phyloP scores from a whole-genome alignment of 2,888 invertebrate genomes.

The Anorthoa munda region DNA sequence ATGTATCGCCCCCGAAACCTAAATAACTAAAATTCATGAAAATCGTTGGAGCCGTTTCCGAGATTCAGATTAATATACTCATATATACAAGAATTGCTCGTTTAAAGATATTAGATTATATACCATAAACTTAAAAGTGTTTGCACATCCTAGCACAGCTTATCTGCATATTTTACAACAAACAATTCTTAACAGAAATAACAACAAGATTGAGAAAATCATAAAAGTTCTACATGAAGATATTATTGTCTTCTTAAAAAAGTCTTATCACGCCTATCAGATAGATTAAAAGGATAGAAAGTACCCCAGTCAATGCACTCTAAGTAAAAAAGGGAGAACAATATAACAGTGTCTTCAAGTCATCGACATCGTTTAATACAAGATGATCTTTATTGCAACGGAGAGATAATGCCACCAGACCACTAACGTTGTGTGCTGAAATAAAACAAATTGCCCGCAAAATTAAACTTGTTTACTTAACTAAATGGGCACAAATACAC shows the following conservation, averaged over 20 bases:
- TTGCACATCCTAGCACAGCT: no score
- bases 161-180: no score
- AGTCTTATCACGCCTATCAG: background rate
- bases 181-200: no score
- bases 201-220: no score
- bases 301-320: constrained; percentile 2
- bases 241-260: background rate
- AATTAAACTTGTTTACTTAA: constrained; percentile 67
- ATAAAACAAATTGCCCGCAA: constrained; percentile 69
- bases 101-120: no score
- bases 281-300: background rate
- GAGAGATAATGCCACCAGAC: constrained; percentile 54
- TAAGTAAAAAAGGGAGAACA: constrained; percentile 5
- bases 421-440: constrained; percentile 44
- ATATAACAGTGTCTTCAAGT: constrained; percentile 38
- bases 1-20: no score
- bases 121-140: no score
- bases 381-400: constrained; percentile 66
- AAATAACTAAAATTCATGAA: no score
- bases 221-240: no score
- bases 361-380: constrained; percentile 57
- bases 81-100: no score
- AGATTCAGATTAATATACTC: no score
- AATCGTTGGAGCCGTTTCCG: no score
- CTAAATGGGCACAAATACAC: constrained; percentile 48